Evolutionary conservation across 2,797 vertebrate genomes (phyloP).

Genomic region (Saguinus oedipus): DNA sequence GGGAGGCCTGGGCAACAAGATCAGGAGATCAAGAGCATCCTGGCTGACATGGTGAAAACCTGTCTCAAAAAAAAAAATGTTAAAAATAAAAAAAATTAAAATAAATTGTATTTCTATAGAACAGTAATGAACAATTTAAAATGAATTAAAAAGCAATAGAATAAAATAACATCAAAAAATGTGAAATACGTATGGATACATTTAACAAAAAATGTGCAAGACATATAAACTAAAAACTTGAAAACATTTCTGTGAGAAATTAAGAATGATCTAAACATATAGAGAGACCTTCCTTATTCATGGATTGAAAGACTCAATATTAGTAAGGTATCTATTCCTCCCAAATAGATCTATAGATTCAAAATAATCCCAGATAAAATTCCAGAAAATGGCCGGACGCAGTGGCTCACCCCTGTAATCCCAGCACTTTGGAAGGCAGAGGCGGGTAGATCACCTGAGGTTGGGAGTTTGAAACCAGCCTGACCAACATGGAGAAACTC

Average conservation of each 20-base stretch:
- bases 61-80: too few species aligned
- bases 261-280: not conserved
- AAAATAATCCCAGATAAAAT: constrained; percentile 30
- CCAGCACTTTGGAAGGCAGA: too few species aligned
- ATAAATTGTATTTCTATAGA: not conserved
- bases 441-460: too few species aligned
- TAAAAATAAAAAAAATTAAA: constrained; percentile 31
- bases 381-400: not conserved
- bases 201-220: constrained; percentile 14
- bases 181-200: not conserved
- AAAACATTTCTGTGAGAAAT: constrained; percentile 26
- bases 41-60: too few species aligned
- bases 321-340: not conserved
- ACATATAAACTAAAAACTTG: not conserved
- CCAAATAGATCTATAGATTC: not conserved
- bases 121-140: not conserved
- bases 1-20: too few species aligned
- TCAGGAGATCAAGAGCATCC: too few species aligned
- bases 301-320: not conserved
- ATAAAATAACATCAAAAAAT: constrained; percentile 25
- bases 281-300: not conserved
- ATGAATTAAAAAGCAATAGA: not conserved
- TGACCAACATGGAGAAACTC: too few species aligned
- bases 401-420: too few species aligned
- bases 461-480: too few species aligned